Conservation (phyloP, 2,888 invertebrate genomes). For the Liodrosophila aerea region DNA sequence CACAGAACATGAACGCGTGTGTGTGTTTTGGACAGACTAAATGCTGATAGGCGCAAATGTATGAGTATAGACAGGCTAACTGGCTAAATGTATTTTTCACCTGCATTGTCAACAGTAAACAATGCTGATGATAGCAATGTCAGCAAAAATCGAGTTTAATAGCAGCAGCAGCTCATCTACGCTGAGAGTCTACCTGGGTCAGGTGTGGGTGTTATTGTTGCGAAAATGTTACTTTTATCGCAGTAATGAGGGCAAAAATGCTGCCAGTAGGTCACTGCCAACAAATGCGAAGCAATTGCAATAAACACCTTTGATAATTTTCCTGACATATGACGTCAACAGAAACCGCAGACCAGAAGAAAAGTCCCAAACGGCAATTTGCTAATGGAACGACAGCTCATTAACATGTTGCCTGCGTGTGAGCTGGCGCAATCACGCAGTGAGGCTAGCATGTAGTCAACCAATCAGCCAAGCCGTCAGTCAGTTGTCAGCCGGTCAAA, state of each 20-base stretch:
- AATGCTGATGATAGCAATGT: conserved; percentile 38
- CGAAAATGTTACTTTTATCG: not conserved
- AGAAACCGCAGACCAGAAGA: conserved; percentile 11
- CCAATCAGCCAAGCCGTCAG: conserved; percentile 10
- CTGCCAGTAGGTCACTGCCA: conserved; percentile 7
- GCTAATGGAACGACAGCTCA: conserved; percentile 41
- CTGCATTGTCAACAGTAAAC: conserved; percentile 20
- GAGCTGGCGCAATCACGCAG: conserved; percentile 17
- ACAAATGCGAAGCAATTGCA: conserved; percentile 19
- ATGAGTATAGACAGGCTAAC: conserved; percentile 3
- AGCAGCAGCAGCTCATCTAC: not conserved
- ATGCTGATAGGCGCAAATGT: conserved; percentile 40
- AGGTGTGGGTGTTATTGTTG: conserved; percentile 3
- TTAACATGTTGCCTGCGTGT: conserved; percentile 35
- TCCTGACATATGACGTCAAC: conserved; percentile 26
- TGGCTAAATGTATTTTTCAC: conserved; percentile 4
- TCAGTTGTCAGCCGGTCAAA: not conserved
- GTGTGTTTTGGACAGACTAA: conserved; percentile 27
- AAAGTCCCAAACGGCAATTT: conserved; percentile 16
- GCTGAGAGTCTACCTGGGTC: not conserved
- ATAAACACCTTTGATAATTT: conserved; percentile 31
- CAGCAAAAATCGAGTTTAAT: conserved; percentile 21
- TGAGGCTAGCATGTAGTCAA: conserved; percentile 11
- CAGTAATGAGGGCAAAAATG: conserved; percentile 14
- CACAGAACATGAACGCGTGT: not conserved